Evolutionary conservation across 2,888 invertebrate genomes (phyloP).

Genomic region (Amphipyra berbera): DNA sequence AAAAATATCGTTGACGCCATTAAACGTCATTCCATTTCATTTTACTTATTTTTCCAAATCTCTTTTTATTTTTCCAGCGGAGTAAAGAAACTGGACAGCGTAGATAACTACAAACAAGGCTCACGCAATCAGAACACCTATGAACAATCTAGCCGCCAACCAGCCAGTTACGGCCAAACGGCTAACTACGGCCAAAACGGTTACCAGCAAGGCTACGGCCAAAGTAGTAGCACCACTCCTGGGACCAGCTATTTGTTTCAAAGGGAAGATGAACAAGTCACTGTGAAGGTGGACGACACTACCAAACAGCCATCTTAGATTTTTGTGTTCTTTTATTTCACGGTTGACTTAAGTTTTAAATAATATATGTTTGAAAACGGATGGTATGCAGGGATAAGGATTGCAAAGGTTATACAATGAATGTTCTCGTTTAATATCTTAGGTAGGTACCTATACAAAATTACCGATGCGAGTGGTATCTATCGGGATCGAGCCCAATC

Average conservation of each 20-base stretch:
- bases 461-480: no score
- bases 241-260: conserved; percentile 90
- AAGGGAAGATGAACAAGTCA: conserved; percentile 83
- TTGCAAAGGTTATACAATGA: no score
- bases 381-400: no score
- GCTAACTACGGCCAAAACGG: conserved; percentile 45
- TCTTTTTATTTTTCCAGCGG: conserved; percentile 64
- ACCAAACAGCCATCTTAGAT: conserved; percentile 75
- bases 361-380: neutral
- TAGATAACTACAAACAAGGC: conserved; percentile 51
- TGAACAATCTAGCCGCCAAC: conserved; percentile 54
- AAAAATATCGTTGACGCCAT: no score
- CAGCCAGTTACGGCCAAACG: conserved; percentile 48
- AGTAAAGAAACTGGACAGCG: conserved; percentile 70
- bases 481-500: no score
- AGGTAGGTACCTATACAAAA: no score
- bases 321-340: conserved; percentile 26
- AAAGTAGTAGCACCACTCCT: conserved; percentile 79
- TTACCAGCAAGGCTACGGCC: conserved; percentile 57
- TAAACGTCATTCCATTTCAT: no score
- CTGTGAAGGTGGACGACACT: conserved; percentile 77
- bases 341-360: conserved; percentile 31
- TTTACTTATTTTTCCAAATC: neutral
- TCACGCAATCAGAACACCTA: conserved; percentile 60
- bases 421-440: no score